Base-by-base conservation (phyloP, 2,797 vertebrate species). In the Microctenopoma stevenorrisi region DNA sequence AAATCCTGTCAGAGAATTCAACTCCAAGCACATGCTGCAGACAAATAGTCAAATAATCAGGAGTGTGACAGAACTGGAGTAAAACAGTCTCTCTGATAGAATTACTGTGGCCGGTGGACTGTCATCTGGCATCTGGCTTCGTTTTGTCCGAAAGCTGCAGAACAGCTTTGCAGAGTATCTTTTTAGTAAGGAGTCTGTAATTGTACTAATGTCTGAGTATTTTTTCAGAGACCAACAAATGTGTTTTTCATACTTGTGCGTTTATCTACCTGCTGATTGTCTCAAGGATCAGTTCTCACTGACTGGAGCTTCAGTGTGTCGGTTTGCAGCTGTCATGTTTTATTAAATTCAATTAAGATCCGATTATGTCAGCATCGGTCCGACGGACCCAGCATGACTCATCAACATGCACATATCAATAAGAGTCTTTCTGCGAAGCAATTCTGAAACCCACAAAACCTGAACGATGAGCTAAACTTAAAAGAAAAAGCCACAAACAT, bases 1-100 rank as follows among this genome's bases (percentile, higher is more conserved):
- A 78, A 55, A 60, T 42, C 44, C 33, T 49, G 37, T 82, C 68
- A 68, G 59, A 72, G 69, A 72, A 81, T 79, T 83, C 78, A 82
- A 71, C 62, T 66, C 33, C 0, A 51, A 61, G 59, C 62, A 38
- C 43, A 66, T 60, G 80, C 46, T 63, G 80, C 38, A 64, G 69
- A 81, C 76, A 66, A 77, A 78, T 10, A 73, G 43, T 70, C 38
- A 74, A 75, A 80, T 81, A 72, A 73, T 57, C 54, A 49, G 42
- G 35, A 50, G 64, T 58, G 62, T 66, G 65, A 71, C 62, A 53
- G 65, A 50, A 51, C 4, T 16, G 3, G 57, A 53, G 26, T 35
- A 44, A 46, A 61, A 43, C 69, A 35, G 18, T 18, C 43, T 2
- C 30, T 74, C 22, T 65, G 53, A 60, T 69, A 51, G 57, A 72